These are phyloP conservation scores for Epinotia ramella DNA, from an alignment of 2,888 invertebrate genomes.

Conservation along the genomic window DNA sequence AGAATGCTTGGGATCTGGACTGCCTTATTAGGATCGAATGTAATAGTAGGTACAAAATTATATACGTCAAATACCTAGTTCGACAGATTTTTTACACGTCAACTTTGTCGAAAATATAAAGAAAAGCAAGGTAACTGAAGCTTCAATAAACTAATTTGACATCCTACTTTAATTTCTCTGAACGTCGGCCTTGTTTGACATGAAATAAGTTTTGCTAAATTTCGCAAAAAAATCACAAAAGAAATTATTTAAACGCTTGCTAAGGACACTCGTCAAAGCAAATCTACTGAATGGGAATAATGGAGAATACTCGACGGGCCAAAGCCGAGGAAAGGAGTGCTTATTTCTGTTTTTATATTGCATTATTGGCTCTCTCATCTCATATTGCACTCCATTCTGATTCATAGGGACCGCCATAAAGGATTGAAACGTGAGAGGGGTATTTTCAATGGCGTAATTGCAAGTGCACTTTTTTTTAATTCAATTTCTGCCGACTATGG, in stretches of 20 bases:
- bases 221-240: slow-evolving; percentile 49
- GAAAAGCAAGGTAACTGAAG: background rate
- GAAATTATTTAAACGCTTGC: slow-evolving; percentile 74
- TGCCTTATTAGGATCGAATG: background rate
- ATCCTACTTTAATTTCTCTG: slow-evolving; percentile 48
- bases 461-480: slow-evolving; percentile 81
- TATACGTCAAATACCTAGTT: background rate
- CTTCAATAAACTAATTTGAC: slow-evolving; percentile 30
- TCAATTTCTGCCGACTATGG: slow-evolving; percentile 80
- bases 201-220: slow-evolving; percentile 51
- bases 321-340: slow-evolving; percentile 75
- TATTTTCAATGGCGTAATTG: slow-evolving; percentile 83
- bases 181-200: slow-evolving; percentile 47
- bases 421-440: slow-evolving; percentile 84
- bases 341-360: slow-evolving; percentile 84
- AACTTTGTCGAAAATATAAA: background rate
- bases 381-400: slow-evolving; percentile 80
- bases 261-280: slow-evolving; percentile 78
- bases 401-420: slow-evolving; percentile 82
- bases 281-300: slow-evolving; percentile 78
- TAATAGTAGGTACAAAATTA: background rate
- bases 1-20: background rate
- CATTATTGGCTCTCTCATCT: slow-evolving; percentile 84
- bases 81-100: background rate
- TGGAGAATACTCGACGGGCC: slow-evolving; percentile 75